Base-by-base conservation (phyloP, 1,140 invertebrate genomes). In the Stenopsyche tienmushanensis region DNA sequence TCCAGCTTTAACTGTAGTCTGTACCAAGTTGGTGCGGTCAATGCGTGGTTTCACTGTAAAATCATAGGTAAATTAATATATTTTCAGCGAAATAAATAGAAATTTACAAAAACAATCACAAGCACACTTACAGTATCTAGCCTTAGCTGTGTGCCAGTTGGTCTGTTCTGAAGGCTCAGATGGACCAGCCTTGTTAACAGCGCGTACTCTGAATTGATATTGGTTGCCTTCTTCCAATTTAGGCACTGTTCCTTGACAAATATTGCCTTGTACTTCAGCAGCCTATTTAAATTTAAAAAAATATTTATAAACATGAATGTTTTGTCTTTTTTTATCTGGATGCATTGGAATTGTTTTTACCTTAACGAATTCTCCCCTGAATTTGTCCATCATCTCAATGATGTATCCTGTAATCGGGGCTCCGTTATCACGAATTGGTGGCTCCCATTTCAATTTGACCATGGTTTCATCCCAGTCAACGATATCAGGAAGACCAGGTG, bases 131-230 rank as follows among this genome's bases (percentile, higher is more conserved):
- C 91, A 80, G 84, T 87, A 94, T 76, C 92, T 85, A 17, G 96
- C 90, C 77, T 97, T 98, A 50, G 96, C 96, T n/a, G 90, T 91
- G 73, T 98, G 94, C 76, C 94, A 92, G 76, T 93, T 92, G 26
- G 95, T 97, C 58, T 93, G 88, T 75, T 97, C 92, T 41, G 94
- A 97, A 5, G 97, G 94, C 73, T 97, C 94, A 18, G 96, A 96
- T 49, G 87, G 87, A 44, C 97, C 97, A 29, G 96, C 97, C 79
- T 97, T 97, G 79, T 99, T 99, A 0, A 96, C 83, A 39, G 97
- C 97, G 45, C 90, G 82, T 1, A 99, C 89, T 62, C 97, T 83
- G 83, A 99, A 99, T 81, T 98, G 93, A 74, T 96, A 96, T 71
- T 93, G 92, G 75, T 96, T 93, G 18, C 96, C 96, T 80, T 96